phyloP scores from a whole-genome alignment of 2,888 invertebrate species.

The Archips xylosteana region DNA sequence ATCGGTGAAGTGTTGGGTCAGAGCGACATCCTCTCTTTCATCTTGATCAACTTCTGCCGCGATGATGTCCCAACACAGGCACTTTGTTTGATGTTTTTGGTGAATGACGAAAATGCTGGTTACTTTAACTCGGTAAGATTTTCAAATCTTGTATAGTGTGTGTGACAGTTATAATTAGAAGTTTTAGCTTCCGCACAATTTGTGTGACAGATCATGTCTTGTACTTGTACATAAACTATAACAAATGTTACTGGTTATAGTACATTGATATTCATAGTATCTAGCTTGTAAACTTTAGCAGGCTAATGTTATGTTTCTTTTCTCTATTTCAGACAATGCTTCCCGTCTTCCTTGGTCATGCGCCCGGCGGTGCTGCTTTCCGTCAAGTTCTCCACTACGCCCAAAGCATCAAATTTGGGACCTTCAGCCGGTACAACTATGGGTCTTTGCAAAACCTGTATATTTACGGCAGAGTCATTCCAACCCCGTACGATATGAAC shows the following conservation, averaged over 20 bases:
- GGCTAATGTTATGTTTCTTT: background rate
- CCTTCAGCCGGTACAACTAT: slow-evolving; percentile 61
- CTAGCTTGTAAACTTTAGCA: too few relatives aligned
- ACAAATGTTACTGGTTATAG: too few relatives aligned
- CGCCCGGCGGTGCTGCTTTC: slow-evolving; percentile 58
- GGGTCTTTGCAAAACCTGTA: slow-evolving; percentile 53
- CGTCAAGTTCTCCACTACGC: slow-evolving; percentile 65
- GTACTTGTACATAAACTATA: too few relatives aligned
- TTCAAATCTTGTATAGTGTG: too few relatives aligned
- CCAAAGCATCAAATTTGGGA: slow-evolving; percentile 55
- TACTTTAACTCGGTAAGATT: slow-evolving; percentile 8
- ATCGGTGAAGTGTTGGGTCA: slow-evolving; percentile 1
- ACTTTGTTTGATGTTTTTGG: background rate
- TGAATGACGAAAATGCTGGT: background rate
- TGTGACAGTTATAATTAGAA: too few relatives aligned
- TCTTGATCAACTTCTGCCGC: slow-evolving; percentile 8
- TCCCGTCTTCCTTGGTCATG: slow-evolving; percentile 50
- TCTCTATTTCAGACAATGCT: slow-evolving; percentile 46
- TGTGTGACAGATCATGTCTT: too few relatives aligned
- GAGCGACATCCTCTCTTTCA: background rate
- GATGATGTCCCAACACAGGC: background rate
- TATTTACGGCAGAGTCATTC: slow-evolving; percentile 53
- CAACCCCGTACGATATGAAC: slow-evolving; percentile 59
- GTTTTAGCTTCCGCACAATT: too few relatives aligned
- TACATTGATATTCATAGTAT: too few relatives aligned